A percentile compares a stretch with the other conserved stretches of the same genome.
phyloP scores from a whole-genome alignment of 2,113 vertebrate genomes.

The Verasper variegatus region DNA sequence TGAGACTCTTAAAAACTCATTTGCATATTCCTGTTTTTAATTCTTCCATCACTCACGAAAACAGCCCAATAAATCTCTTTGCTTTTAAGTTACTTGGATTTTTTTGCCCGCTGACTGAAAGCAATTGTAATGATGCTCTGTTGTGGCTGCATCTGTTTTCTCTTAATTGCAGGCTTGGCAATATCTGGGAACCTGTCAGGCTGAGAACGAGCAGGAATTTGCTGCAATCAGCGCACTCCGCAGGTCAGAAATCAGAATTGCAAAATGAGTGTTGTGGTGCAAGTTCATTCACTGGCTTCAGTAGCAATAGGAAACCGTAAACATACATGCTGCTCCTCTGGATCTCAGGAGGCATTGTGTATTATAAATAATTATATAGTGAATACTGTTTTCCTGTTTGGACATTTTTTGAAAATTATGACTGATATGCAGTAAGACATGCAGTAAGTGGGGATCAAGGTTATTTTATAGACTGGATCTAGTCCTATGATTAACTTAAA shows the following conservation, averaged over 20 bases:
- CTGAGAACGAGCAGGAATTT: conserved; percentile 98
- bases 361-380: too few species aligned
- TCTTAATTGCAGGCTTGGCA: conserved; percentile 91
- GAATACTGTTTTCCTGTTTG: neutral
- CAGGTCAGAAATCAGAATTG: conserved; percentile 82
- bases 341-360: too few species aligned
- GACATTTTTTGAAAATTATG: neutral
- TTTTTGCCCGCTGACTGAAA: conserved; percentile 7
- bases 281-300: neutral
- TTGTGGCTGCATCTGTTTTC: neutral
- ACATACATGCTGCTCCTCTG: neutral
- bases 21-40: neutral
- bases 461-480: neutral
- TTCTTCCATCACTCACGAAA: neutral
- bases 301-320: too few species aligned
- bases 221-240: conserved; percentile 96
- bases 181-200: conserved; percentile 96
- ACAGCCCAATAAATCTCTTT: neutral
- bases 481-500: neutral
- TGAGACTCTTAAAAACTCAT: conserved; percentile 69
- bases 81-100: neutral
- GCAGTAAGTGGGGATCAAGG: neutral
- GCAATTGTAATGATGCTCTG: conserved; percentile 2
- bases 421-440: neutral
- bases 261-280: neutral